phyloP scores from a whole-genome alignment of 2,113 vertebrate genomes.

The Microtus pennsylvanicus region DNA sequence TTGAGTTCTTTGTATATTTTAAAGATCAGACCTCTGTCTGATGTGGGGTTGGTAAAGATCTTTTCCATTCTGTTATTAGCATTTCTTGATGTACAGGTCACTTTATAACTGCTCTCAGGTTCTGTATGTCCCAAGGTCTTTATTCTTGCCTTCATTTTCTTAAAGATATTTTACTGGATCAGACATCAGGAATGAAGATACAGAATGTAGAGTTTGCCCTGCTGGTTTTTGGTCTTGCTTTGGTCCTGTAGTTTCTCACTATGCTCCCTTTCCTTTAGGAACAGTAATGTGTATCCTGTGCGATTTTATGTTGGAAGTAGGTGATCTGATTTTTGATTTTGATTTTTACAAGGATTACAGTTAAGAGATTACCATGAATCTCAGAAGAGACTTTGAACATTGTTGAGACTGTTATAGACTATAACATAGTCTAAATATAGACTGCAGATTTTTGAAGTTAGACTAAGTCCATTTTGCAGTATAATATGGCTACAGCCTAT shows the following conservation, averaged over 20 bases:
- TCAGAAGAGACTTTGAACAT: background rate
- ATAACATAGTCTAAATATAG: too few species aligned
- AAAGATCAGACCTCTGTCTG: too few species aligned
- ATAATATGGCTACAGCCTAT: background rate
- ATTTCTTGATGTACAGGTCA: background rate
- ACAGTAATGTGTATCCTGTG: too few species aligned
- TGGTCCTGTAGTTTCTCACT: background rate
- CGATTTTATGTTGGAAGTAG: background rate
- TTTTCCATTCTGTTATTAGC: background rate
- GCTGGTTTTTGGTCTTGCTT: background rate
- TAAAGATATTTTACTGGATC: background rate
- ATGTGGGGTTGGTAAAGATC: too few species aligned
- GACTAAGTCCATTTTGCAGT: background rate
- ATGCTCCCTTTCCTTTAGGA: background rate
- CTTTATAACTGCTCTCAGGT: background rate
- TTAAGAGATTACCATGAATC: background rate
- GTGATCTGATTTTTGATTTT: background rate
- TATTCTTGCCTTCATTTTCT: slow-evolving; percentile 15
- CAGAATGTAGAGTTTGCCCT: background rate
- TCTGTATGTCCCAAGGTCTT: background rate
- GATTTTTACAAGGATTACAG: background rate
- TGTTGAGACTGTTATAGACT: background rate
- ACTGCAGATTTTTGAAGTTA: background rate
- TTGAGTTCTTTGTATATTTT: too few species aligned
- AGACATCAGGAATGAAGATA: background rate